Percentiles rank a stretch among this genome's conserved stretches.
Conservation (phyloP, 1,140 invertebrate genomes). For the Bombus waltoni region DNA sequence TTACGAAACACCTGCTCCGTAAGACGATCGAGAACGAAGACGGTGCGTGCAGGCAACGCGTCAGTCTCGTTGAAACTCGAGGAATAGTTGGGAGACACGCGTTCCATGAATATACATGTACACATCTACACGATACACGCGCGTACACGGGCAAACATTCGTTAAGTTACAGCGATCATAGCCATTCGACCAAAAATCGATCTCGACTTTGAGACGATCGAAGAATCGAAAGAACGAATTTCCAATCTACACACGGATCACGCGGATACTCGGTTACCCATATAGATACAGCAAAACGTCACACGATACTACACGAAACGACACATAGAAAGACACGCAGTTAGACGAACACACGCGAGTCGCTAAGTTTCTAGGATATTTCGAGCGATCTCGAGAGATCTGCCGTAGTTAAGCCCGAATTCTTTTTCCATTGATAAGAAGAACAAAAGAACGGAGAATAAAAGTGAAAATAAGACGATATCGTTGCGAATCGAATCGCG, state of each 20-base stretch:
- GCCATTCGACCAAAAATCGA: neutral
- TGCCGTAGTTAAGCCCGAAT: slow-evolving; percentile 63
- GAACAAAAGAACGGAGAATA: neutral
- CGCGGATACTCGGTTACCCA: neutral
- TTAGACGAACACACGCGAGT: slow-evolving; percentile 46
- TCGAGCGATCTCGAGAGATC: slow-evolving; percentile 55
- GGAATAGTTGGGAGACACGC: slow-evolving; percentile 16
- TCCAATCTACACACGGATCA: neutral
- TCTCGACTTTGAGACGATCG: neutral
- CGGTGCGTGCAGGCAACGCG: slow-evolving; percentile 41
- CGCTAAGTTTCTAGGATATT: slow-evolving; percentile 61
- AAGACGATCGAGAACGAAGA: slow-evolving; percentile 33
- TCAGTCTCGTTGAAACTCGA: slow-evolving; percentile 47
- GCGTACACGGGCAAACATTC: neutral
- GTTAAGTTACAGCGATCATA: neutral
- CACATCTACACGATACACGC: neutral
- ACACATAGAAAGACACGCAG: slow-evolving; percentile 28
- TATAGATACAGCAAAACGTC: neutral
- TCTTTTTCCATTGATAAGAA: slow-evolving; percentile 57
- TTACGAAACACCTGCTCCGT: neutral
- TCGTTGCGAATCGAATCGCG: slow-evolving; percentile 23
- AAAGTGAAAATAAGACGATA: slow-evolving; percentile 13
- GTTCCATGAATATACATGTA: neutral
- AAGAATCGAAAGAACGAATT: neutral
- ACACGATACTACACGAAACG: neutral